Base-by-base conservation (phyloP, 2,888 invertebrate genomes). In the Balanococcus diminutus region DNA sequence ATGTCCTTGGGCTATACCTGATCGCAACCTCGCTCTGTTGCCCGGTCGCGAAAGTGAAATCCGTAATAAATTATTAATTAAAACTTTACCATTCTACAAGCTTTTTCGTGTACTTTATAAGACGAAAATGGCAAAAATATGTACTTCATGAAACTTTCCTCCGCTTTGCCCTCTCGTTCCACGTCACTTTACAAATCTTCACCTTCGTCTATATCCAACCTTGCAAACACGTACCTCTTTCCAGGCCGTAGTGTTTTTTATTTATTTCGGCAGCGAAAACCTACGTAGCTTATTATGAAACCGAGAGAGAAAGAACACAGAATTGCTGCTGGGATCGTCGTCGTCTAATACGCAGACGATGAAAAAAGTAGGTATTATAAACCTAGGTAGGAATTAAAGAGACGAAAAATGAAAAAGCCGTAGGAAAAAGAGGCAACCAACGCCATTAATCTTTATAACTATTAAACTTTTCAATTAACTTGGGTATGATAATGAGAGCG, bases 101-200 rank as follows among this genome's bases (percentile, higher is more conserved):
- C 67, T 28, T 67, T 67, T 67, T 67, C 67, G 67, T 67, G 67
- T 67, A 67, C 67, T 67, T 67, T 28, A 67, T 67, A 67, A 67
- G 67, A 67, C 16, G 67, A 67, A 67, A 67, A 67, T 67, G 28
- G 67, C 67, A 67, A 67, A 67, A 67, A 28, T 67, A 31, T 67
- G 67, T 67, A 67, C 28, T 67, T 28, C 14, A 67, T 67, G 31
- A 67, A 67, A 28, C 9, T 61, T 67, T 67, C 28, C n/a, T 28
- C 0, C 28, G 14, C 28, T 14, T 16, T 22, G 19, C 19, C 19
- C 28, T 28, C 67, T 67, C 4, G n/a, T n/a, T n/a, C n/a, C n/a
- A n/a, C n/a, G n/a, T n/a, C n/a, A n/a, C n/a, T n/a, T n/a, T n/a
- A n/a, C n/a, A n/a, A n/a, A n/a, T n/a, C n/a, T n/a, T n/a, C n/a